These are phyloP conservation scores for Agriopis leucophaearia DNA, from an alignment of 2,888 invertebrate species.

Conservation along the genomic window DNA sequence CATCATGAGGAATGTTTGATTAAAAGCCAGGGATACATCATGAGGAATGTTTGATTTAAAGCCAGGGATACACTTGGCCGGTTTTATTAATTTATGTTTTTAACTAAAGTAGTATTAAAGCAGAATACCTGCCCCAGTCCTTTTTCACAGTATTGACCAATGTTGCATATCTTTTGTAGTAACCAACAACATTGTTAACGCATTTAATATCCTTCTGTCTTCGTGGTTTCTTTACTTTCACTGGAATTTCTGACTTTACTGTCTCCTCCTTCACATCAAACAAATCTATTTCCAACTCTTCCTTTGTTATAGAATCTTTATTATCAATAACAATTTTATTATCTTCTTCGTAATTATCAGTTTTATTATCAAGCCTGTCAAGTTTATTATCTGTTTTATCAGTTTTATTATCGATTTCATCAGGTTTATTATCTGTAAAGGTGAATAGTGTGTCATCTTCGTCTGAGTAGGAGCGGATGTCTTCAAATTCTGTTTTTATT, in stretches of 20 bases:
- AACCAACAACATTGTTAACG: slow-evolving; percentile 37
- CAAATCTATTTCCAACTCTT: slow-evolving; percentile 1
- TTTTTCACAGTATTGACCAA: slow-evolving; percentile 35
- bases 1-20: too few relatives aligned
- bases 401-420: not conserved
- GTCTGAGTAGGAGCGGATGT: slow-evolving; percentile 17
- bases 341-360: slow-evolving; percentile 4
- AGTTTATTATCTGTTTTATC: not conserved
- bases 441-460: slow-evolving; percentile 19
- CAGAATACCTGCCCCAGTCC: slow-evolving; percentile 36
- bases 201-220: slow-evolving; percentile 29
- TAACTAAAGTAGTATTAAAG: not conserved
- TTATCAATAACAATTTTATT: not conserved
- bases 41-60: too few relatives aligned
- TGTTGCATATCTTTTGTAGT: slow-evolving; percentile 33
- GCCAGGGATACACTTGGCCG: too few relatives aligned
- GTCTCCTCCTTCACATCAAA: slow-evolving; percentile 22
- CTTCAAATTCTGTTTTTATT: slow-evolving; percentile 31
- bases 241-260: not conserved
- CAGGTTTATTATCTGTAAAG: slow-evolving; percentile 11
- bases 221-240: slow-evolving; percentile 25
- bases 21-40: too few relatives aligned
- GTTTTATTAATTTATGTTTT: too few relatives aligned
- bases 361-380: not conserved
- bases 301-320: slow-evolving; percentile 19